Evolutionary conservation across 1,140 invertebrate genomes (phyloP).

Genomic region (Drosophila paulistorum): DNA sequence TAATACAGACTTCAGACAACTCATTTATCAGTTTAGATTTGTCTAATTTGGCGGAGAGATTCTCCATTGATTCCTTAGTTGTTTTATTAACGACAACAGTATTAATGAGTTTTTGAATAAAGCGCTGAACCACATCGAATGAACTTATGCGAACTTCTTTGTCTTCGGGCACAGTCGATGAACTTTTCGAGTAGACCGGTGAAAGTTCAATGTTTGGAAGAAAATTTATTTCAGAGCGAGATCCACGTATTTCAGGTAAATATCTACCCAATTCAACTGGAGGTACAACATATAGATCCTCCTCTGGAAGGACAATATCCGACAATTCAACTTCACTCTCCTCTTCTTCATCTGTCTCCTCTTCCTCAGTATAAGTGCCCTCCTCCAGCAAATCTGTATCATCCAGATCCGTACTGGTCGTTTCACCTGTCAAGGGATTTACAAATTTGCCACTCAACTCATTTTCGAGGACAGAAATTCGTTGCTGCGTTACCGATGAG

Average conservation of each 20-base stretch:
- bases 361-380: background rate
- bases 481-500: background rate
- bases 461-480: background rate
- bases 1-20: background rate
- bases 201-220: background rate
- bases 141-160: background rate
- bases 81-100: background rate
- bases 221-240: too few species aligned
- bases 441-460: background rate
- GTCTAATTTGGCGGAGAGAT: background rate
- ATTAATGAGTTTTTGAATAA: background rate
- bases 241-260: too few species aligned
- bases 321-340: too few species aligned
- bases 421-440: constrained; percentile 3
- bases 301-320: too few species aligned
- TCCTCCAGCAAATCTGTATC: background rate
- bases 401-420: background rate
- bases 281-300: too few species aligned
- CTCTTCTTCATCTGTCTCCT: background rate
- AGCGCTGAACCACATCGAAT: background rate
- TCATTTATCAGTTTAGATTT: background rate
- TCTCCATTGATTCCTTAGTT: background rate
- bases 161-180: background rate
- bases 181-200: background rate
- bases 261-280: too few species aligned